Conservation (phyloP, 2,888 invertebrate genomes). For the Mythimna lalbum region DNA sequence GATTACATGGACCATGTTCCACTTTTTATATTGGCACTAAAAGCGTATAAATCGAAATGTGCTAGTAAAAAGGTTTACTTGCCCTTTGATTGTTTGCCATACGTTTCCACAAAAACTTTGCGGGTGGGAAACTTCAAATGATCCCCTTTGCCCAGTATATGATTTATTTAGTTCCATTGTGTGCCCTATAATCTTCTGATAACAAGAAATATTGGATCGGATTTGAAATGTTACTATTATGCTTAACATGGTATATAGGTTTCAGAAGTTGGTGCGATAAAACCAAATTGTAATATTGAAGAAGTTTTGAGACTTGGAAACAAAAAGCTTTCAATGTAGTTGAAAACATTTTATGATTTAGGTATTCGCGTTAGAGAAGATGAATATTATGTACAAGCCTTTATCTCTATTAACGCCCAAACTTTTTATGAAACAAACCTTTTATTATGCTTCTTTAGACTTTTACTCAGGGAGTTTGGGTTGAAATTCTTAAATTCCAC, state of each 20-base stretch:
- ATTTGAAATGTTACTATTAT: slow-evolving; percentile 1
- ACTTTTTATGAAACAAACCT: slow-evolving; percentile 12
- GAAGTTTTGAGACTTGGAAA: slow-evolving; percentile 15
- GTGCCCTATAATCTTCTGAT: slow-evolving; percentile 51
- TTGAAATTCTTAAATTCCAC: slow-evolving; percentile 31
- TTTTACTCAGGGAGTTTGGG: neutral
- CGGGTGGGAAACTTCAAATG: slow-evolving; percentile 60
- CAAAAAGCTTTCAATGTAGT: slow-evolving; percentile 21
- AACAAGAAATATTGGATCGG: slow-evolving; percentile 39
- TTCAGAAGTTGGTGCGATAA: neutral
- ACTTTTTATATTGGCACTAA: slow-evolving; percentile 76
- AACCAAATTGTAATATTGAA: neutral
- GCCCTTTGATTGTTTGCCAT: slow-evolving; percentile 83
- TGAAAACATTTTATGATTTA: slow-evolving; percentile 8
- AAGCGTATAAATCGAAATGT: slow-evolving; percentile 79
- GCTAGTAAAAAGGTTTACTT: slow-evolving; percentile 80
- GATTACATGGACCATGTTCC: slow-evolving; percentile 76
- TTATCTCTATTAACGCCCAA: neutral
- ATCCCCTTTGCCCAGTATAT: slow-evolving; percentile 60
- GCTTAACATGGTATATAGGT: neutral
- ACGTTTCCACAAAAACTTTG: slow-evolving; percentile 71
- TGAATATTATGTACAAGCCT: slow-evolving; percentile 11
- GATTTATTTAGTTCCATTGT: slow-evolving; percentile 71
- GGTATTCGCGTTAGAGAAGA: neutral
- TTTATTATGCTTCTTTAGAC: slow-evolving; percentile 3